Evolutionary conservation across 2,113 vertebrate genomes (phyloP), one percentile per base, ranked within the genome.

Genomic region (Phoxinus phoxinus): DNA sequence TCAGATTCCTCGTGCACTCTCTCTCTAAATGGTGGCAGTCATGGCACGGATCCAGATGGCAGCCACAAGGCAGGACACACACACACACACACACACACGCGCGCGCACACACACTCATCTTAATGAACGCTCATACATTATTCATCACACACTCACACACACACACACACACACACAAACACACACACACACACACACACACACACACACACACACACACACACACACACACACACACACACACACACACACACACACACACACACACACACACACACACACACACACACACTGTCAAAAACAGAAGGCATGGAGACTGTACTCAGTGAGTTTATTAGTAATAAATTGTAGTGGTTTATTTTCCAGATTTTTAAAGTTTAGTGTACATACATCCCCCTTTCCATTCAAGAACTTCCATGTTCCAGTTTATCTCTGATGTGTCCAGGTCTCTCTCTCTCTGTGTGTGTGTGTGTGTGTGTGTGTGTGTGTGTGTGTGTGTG

Each of bases 21-120:
- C 90, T 91, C 91, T 93, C 89, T 92, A 92, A 91, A 94, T 92
- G 93, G 92, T 95, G 94, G 94, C 92, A 95, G 90, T 94, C 92
- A 86, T 95, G 94, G 94, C 93, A 92, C 93, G 93, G 93, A 94
- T 94, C 94, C 95, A 95, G 95, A 95, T 95, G 95, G 94, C 94
- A 95, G 94, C 93, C 94, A 95, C 94, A 94, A 94, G 94, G 93
- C 93, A 93, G 94, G 91, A 69, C 41, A 63, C 32, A 56, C 67
- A 81, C 83, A 88, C 87, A 90, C 89, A 67, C 90, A 81, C 74
- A 81, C 87, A 91, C 92, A 93, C 91, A 91, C 92, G 90, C 81
- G 48, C 25, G 61, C 71, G 59, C 61, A 56, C 44, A 56, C 44
- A 81, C 67, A 32, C 75, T 59, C 84, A 37, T 44, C 81, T 85